These are phyloP conservation scores for Miltochrista miniata DNA, from an alignment of 2,888 invertebrate species.

Conservation along the genomic window DNA sequence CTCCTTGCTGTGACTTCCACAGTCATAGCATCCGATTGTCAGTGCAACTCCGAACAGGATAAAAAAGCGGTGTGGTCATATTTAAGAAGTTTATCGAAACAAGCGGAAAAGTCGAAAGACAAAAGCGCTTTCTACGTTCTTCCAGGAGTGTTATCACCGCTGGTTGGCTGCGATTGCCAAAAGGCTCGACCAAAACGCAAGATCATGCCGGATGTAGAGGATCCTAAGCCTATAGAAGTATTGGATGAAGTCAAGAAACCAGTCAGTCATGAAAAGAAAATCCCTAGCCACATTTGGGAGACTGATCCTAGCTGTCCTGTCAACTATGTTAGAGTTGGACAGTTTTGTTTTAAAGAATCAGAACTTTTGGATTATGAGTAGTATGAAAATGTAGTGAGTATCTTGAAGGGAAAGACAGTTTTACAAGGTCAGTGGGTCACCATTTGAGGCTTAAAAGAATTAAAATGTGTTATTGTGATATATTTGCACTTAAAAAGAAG, in stretches of 20 bases:
- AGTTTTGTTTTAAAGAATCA: slow-evolving; percentile 2
- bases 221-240: neutral
- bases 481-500: no score
- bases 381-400: no score
- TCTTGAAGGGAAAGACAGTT: no score
- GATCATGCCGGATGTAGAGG: neutral
- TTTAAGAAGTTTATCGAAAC: neutral
- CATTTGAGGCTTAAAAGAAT: no score
- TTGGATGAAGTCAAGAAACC: neutral
- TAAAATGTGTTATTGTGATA: no score
- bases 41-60: slow-evolving; percentile 4
- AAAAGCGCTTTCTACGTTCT: neutral
- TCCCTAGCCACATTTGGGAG: no score
- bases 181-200: slow-evolving; percentile 7
- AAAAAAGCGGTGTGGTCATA: slow-evolving; percentile 1
- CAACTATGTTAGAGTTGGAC: slow-evolving; percentile 3
- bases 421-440: no score
- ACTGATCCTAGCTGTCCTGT: neutral
- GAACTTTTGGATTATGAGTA: neutral
- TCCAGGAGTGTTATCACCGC: slow-evolving; percentile 10
- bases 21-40: neutral
- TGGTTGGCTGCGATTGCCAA: slow-evolving; percentile 10
- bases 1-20: neutral
- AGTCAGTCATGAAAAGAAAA: neutral
- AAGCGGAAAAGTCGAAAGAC: neutral